Evolutionary conservation across 2,113 vertebrate species (phyloP), one percentile per base, ranked within the genome.

Genomic region (Drymodes brunneopygia): DNA sequence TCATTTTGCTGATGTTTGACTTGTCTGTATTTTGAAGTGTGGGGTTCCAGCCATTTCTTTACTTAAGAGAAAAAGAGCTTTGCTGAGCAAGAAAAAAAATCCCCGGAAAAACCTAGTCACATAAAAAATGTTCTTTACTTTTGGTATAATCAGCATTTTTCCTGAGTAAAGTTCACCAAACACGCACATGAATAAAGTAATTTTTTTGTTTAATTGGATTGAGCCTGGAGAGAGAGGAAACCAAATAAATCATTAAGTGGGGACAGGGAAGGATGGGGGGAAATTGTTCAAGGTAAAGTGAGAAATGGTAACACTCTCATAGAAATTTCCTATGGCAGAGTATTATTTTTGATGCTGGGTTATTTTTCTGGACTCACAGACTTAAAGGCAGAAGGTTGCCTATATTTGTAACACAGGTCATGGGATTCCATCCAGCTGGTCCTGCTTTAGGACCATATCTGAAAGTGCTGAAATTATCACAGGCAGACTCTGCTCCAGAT

Each of bases 131-230:
- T 81, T 91, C 84, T 93, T 94, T 40, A 71, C n/a, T 94, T 97
- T 87, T 64, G 48, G n/a, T 91, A 45, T 53, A 62, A 73, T 97
- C 92, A 96, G 94, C 95, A 88, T 22, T 95, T 92, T 92, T 90
- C 73, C 72, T 48, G 64, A 91, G 64, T 78, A 90, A 95, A 95
- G 93, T 95, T 94, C 79, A 90, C 15, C 9, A 2, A 96, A 95
- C 58, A 57, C 60, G 95, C 44, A 71, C 86, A 90, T 51, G 75
- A 94, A 83, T 88, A 95, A 88, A 90, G 47, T 54, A 48, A 54
- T 77, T 89, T 89, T 89, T 54, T 95, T 88, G 58, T 97, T 97
- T 96, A 96, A 97, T 95, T 97, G 94, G 93, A 83, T 85, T 87
- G 92, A 94, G 67, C 62, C 92, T 64, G 61, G 38, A 88, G 66